phyloP scores from a whole-genome alignment of 1,140 invertebrate genomes.

The Dendrolimus kikuchii region DNA sequence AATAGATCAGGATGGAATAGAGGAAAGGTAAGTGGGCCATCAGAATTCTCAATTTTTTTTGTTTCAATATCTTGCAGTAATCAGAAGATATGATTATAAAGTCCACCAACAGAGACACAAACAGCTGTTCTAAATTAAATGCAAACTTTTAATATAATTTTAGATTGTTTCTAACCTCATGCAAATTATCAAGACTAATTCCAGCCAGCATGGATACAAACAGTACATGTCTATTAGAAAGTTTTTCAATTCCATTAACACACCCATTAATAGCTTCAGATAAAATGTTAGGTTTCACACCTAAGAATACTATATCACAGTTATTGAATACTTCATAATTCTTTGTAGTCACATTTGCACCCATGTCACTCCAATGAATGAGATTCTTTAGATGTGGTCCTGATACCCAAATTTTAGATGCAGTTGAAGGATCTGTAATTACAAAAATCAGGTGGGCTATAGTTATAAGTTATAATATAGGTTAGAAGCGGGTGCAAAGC shows the following conservation, averaged over 20 bases:
- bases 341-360: slow-evolving; percentile 73
- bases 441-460: slow-evolving; percentile 27
- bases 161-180: slow-evolving; percentile 72
- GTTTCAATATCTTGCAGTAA: too few species aligned
- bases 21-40: too few species aligned
- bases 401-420: slow-evolving; percentile 78
- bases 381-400: slow-evolving; percentile 78
- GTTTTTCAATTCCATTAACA: slow-evolving; percentile 25
- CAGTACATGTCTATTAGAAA: slow-evolving; percentile 72
- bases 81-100: too few species aligned
- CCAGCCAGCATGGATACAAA: slow-evolving; percentile 88
- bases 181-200: slow-evolving; percentile 78
- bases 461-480: background rate
- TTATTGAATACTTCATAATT: slow-evolving; percentile 77
- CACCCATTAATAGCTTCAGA: slow-evolving; percentile 70
- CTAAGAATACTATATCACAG: slow-evolving; percentile 85
- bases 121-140: too few species aligned
- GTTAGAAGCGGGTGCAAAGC: too few species aligned
- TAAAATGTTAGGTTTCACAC: slow-evolving; percentile 89
- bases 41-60: too few species aligned
- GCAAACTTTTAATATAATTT: too few species aligned
- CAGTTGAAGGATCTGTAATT: slow-evolving; percentile 70
- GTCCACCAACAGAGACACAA: too few species aligned
- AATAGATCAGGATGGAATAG: too few species aligned
- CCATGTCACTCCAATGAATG: slow-evolving; percentile 76